Percentiles rank a stretch among this genome's conserved stretches.
Evolutionary conservation across 2,888 invertebrate species (phyloP).

Genomic region (Phrixothrix hirtus): DNA sequence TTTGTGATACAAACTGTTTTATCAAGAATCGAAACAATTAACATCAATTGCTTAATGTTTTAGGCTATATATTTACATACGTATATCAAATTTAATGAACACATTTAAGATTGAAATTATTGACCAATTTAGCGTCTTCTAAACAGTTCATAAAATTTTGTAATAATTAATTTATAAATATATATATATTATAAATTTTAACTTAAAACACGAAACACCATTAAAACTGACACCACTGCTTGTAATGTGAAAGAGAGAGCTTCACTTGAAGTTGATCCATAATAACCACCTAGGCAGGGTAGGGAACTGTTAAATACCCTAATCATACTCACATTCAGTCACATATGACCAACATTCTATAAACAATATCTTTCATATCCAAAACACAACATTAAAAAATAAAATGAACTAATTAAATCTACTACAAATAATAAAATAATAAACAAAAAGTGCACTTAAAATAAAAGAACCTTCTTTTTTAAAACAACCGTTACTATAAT

Average conservation of each 20-base stretch:
- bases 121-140: constrained; percentile 30
- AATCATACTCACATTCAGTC: constrained; percentile 8
- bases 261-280: constrained; percentile 50
- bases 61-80: constrained; percentile 30
- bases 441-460: constrained; percentile 19
- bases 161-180: no score
- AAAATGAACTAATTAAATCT: constrained; percentile 14
- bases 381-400: constrained; percentile 12
- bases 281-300: constrained; percentile 47
- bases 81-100: constrained; percentile 33
- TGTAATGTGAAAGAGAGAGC: constrained; percentile 48
- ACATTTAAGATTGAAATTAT: constrained; percentile 33
- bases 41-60: no score
- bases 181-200: no score
- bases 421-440: constrained; percentile 12
- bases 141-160: constrained; percentile 17
- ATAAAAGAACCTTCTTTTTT: constrained; percentile 14
- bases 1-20: no score
- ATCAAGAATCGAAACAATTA: constrained; percentile 5
- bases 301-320: constrained; percentile 35
- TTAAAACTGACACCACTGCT: constrained; percentile 50
- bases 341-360: no score
- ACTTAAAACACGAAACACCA: constrained; percentile 44
- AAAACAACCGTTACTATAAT: constrained; percentile 18
- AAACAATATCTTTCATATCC: no score